Conservation (phyloP, 2,797 vertebrate species). For the Helicolenus hilgendorfi region DNA sequence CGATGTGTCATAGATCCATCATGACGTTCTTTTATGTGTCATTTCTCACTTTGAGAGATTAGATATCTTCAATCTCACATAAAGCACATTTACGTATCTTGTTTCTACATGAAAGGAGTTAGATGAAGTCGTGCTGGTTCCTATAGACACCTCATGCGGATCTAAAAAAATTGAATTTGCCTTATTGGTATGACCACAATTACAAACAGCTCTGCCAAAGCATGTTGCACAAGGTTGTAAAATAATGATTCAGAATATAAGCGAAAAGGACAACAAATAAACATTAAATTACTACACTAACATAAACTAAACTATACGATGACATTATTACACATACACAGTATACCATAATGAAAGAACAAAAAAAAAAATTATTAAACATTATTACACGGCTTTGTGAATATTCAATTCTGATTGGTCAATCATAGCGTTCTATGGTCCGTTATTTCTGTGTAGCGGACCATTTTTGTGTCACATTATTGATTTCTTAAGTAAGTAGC, state of each 20-base stretch:
- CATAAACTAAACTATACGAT: neutral
- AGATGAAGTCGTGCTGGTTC: neutral
- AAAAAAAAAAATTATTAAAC: neutral
- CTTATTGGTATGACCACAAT: neutral
- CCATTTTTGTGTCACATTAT: too few relatives aligned
- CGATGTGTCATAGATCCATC: neutral
- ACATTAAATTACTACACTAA: neutral
- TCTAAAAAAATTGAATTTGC: neutral
- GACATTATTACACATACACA: too few relatives aligned
- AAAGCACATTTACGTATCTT: neutral
- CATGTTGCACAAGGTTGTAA: too few relatives aligned
- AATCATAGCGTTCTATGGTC: too few relatives aligned
- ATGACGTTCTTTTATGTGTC: neutral
- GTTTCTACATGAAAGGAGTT: neutral
- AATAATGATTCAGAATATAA: neutral
- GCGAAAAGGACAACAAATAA: neutral
- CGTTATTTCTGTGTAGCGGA: too few relatives aligned
- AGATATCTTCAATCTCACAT: neutral
- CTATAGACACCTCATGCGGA: neutral
- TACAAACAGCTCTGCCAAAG: neutral
- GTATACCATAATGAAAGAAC: neutral
- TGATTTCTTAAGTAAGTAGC: too few relatives aligned
- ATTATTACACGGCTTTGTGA: too few relatives aligned
- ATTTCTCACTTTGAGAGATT: neutral
- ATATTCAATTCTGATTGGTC: too few relatives aligned